phyloP scores from a whole-genome alignment of 2,113 vertebrate genomes.

The Thryonomys swinderianus region DNA sequence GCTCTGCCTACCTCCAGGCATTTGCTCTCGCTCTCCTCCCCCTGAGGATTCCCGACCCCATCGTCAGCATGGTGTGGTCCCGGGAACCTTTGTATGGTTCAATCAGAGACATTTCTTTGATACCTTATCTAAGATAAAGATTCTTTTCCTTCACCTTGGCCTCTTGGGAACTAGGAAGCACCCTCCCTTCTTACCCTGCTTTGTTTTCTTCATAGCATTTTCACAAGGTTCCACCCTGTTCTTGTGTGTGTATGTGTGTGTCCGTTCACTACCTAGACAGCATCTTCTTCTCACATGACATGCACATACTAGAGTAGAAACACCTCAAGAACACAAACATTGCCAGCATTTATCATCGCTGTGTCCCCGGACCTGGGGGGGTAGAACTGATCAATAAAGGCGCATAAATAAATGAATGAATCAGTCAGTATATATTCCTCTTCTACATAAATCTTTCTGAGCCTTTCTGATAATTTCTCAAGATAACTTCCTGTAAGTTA shows the following conservation, averaged over 20 bases:
- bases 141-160: background rate
- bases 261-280: background rate
- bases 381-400: background rate
- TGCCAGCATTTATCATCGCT: background rate
- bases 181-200: background rate
- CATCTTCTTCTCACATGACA: background rate
- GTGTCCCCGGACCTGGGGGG: background rate
- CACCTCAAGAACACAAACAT: background rate
- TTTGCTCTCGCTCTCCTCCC: background rate
- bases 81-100: background rate
- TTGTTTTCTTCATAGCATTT: background rate
- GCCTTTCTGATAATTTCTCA: constrained; percentile 47
- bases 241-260: background rate
- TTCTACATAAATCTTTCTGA: background rate
- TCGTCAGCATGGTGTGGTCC: background rate
- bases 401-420: background rate
- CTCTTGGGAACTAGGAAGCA: background rate
- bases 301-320: background rate
- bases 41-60: background rate
- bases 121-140: background rate
- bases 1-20: background rate
- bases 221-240: background rate
- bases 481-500: background rate
- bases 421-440: background rate
- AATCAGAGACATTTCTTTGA: background rate